Base-by-base conservation (phyloP, 2,113 vertebrate species). In the Pogona vitticeps region DNA sequence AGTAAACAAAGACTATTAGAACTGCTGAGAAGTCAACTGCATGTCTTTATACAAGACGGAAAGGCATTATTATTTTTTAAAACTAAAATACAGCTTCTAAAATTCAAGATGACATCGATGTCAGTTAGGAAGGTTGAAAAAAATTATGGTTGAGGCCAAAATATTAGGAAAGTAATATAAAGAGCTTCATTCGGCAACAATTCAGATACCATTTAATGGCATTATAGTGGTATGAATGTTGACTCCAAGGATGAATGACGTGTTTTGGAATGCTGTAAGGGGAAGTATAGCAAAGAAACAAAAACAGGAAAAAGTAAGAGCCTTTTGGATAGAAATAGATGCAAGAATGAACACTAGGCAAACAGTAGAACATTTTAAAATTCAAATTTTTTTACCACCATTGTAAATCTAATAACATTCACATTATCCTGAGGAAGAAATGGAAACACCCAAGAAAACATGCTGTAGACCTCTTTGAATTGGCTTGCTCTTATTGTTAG, bases 251-350 rank as follows among this genome's bases (percentile, higher is more conserved):
- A 23, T 0, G 3, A 42, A 78, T 20, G 76, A 14, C 12, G 3
- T 0, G 2, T 2, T 31, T 33, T 2, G 0, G 63, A 26, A 71
- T 0, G 0, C 17, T 26, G 76, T 4, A 0, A 1, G 1, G 6
- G 21, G 36, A 12, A 15, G 38, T 61, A 40, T 6, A 58, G 2
- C 33, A 58, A 76, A 63, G 21, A 26, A 61, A 38, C 31, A 63
- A 63, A 26, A 80, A 17, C 8, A 23, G 3, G 8, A 70, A 31
- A 28, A 18, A 21, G 2, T 23, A 82, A 13, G 20, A n/a, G 4
- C 26, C 23, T 79, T 42, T 52, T 70, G 76, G 36, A 79, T 13
- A 70, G n/a, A 58, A 85, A 78, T 13, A 52, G 63, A 28, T 56
- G 20, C 31, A 70, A 31, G 36, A 79, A 70, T 38, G 13, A 21